Percentiles rank a stretch among this genome's conserved stretches.
phyloP scores from a whole-genome alignment of 2,113 vertebrate species.

The Amazona vittata region DNA sequence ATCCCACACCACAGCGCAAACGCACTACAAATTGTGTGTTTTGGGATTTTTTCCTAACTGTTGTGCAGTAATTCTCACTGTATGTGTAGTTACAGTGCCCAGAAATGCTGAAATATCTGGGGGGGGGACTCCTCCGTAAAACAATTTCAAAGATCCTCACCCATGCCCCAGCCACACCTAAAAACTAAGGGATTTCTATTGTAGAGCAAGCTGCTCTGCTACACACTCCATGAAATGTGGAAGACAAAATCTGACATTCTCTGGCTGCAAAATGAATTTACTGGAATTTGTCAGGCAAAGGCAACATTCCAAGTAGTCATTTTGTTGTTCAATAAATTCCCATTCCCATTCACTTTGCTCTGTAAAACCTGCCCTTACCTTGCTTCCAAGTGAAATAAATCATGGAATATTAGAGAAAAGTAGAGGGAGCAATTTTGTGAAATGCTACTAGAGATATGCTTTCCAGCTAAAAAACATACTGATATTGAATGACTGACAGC shows the following conservation, averaged over 20 bases:
- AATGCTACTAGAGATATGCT: not conserved
- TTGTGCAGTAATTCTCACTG: not conserved
- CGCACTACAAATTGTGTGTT: not conserved
- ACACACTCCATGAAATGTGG: not conserved
- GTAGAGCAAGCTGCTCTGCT: not conserved
- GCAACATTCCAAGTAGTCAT: not conserved
- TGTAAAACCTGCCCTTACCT: not conserved
- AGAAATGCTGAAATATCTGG: not conserved
- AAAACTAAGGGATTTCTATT: not conserved
- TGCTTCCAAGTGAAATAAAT: constrained; percentile 28
- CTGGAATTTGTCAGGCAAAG: not conserved
- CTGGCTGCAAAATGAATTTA: constrained; percentile 27
- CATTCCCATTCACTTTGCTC: not conserved
- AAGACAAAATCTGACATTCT: not conserved
- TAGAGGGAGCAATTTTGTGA: constrained; percentile 1
- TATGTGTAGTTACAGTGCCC: not conserved
- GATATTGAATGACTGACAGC: not conserved
- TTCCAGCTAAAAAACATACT: not conserved
- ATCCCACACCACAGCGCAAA: not conserved
- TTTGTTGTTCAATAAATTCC: not conserved
- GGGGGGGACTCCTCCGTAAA: not conserved
- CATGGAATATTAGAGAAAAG: not conserved
- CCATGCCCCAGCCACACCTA: not conserved
- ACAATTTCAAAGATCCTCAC: not conserved
- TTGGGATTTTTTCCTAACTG: not conserved